Base-by-base conservation (phyloP, 2,888 invertebrate genomes). In the Erannis defoliaria region DNA sequence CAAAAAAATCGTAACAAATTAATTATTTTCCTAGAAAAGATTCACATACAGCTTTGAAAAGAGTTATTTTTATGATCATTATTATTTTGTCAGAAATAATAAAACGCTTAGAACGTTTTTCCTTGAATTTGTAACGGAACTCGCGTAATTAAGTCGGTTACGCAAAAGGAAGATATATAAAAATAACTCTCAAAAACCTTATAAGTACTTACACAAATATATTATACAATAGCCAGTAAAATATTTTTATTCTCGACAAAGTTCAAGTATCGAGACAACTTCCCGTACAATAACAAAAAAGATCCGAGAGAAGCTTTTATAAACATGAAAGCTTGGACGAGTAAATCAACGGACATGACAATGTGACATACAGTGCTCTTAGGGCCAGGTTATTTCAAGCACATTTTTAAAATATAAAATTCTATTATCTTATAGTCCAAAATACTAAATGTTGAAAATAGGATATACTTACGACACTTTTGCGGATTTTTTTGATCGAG, bases 201-300 rank as follows among this genome's bases (percentile, higher is more conserved):
- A 46, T 31, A 31, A 4, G 29, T 12, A 46, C 8, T n/a, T n/a
- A n/a, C 26, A 26, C 26, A 18, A n/a, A n/a, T n/a, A n/a, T n/a
- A n/a, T n/a, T n/a, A n/a, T 16, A 46, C 46, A 46, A 31, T 31
- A 18, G 31, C 16, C 16, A 31, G 29, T 31, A 45, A 29, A 18
- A 46, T 46, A 31, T 31, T 31, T 5, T 3, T 14, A 14, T 16
- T 26, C 45, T 45, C 29, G 45, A 45, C 45, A 26, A 45, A 45
- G 45, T 45, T 23, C 12, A 18, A 12, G 18, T 5, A 31, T 12
- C 8, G 29, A 5, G 31, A 46, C 31, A 40, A 19, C 40, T 31
- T 46, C 18, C 31, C 31, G 12, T 6, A 31, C 31, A 46, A 46
- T 10, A 31, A 31, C 31, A 46, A 12, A 31, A 18, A 46, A 26